phyloP scores from a whole-genome alignment of 2,888 invertebrate species.

The Osedax fenrisi region DNA sequence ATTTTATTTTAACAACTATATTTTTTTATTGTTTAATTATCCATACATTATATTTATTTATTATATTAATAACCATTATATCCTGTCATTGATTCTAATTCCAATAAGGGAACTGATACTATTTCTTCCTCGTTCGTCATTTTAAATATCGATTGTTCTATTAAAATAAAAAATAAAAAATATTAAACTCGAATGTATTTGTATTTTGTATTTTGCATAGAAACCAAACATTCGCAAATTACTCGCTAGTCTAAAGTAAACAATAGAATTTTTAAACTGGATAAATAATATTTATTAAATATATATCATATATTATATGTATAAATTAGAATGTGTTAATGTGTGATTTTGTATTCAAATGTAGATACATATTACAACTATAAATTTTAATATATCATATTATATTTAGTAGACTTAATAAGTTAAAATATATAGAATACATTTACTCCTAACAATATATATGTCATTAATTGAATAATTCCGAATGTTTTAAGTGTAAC shows the following conservation, averaged over 20 bases:
- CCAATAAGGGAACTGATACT: slow-evolving; percentile 23
- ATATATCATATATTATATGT: too few species aligned
- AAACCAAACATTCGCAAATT: neutral
- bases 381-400: too few species aligned
- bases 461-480: too few species aligned
- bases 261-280: too few species aligned
- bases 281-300: too few species aligned
- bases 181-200: neutral
- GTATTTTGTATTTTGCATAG: neutral
- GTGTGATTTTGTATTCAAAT: neutral
- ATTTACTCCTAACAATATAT: neutral
- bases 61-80: slow-evolving; percentile 32
- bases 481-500: too few species aligned
- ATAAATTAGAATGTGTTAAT: neutral
- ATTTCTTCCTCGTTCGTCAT: slow-evolving; percentile 14
- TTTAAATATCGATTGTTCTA: neutral
- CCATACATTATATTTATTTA: too few species aligned
- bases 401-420: too few species aligned
- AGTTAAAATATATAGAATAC: too few species aligned
- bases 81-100: slow-evolving; percentile 33
- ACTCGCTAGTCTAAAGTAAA: too few species aligned
- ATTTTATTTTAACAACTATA: too few species aligned
- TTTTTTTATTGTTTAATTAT: too few species aligned
- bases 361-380: neutral
- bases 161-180: neutral